Conservation (phyloP, 2,797 vertebrate species). For the Smutsia temminckii region DNA sequence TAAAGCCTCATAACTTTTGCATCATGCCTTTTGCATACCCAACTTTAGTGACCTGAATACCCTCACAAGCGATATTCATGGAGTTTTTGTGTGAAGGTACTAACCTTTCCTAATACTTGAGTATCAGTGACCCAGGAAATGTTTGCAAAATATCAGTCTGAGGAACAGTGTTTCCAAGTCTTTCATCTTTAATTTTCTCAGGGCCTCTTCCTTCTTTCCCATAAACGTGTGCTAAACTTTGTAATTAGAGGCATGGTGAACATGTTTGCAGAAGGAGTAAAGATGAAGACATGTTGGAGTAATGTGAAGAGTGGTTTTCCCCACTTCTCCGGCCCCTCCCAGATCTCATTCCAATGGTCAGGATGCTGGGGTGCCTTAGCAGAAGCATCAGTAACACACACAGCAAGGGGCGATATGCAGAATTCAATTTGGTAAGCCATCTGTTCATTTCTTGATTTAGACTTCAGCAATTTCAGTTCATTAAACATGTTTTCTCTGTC, state of each 20-base stretch:
- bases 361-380: not conserved
- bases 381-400: not conserved
- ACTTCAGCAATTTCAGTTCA: slow-evolving; percentile 35
- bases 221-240: not conserved
- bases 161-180: not conserved
- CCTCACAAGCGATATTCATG: not conserved
- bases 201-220: not conserved
- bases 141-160: not conserved
- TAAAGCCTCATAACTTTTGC: not conserved
- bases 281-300: not conserved
- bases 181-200: not conserved
- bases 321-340: not conserved
- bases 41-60: not conserved
- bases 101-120: not conserved
- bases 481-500: slow-evolving; percentile 49
- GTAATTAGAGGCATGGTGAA: not conserved
- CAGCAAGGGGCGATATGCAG: not conserved
- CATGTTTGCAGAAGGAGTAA: not conserved
- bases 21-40: not conserved
- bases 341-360: not conserved
- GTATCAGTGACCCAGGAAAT: not conserved
- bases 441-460: slow-evolving; percentile 55
- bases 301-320: not conserved
- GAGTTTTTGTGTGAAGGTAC: not conserved
- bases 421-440: slow-evolving; percentile 38